These are phyloP conservation scores for Pherbina coryleti DNA, from an alignment of 2,888 invertebrate species.

Conservation along the genomic window DNA sequence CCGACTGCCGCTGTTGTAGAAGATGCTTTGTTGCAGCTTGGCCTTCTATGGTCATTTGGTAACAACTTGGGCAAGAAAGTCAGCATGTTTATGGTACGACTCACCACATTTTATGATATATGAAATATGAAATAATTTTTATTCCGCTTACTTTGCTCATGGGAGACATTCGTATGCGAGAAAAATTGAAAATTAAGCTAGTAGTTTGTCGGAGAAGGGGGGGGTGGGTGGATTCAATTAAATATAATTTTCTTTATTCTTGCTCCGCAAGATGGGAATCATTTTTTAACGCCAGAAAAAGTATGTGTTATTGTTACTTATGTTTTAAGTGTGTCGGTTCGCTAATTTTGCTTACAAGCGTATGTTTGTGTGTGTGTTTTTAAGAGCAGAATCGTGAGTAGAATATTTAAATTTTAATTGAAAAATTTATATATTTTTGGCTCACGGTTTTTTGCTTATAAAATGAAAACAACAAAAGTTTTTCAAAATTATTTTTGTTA, in stretches of 20 bases:
- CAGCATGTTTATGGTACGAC: background rate
- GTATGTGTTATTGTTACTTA: background rate
- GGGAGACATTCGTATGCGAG: background rate
- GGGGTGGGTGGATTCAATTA: slow-evolving; percentile 1
- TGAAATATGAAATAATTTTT: slow-evolving; percentile 11
- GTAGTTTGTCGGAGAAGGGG: background rate
- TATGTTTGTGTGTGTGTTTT: too few species aligned
- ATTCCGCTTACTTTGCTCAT: background rate
- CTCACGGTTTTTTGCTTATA: too few species aligned
- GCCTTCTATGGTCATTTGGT: background rate
- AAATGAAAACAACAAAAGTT: too few species aligned
- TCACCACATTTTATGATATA: background rate
- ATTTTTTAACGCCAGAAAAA: background rate
- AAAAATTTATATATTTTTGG: background rate
- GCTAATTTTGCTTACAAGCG: too few species aligned
- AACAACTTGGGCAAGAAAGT: background rate
- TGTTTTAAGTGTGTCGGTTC: too few species aligned
- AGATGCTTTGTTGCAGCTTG: background rate
- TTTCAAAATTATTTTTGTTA: too few species aligned
- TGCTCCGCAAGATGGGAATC: background rate
- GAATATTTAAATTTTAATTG: background rate
- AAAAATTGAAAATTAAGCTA: too few species aligned
- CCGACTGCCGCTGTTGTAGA: too few species aligned
- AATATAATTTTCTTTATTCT: slow-evolving; percentile 29
- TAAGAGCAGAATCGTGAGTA: too few species aligned